These are phyloP conservation scores for Dendrocopos noguchii DNA, from an alignment of 2,113 vertebrate genomes.

Conservation along the genomic window DNA sequence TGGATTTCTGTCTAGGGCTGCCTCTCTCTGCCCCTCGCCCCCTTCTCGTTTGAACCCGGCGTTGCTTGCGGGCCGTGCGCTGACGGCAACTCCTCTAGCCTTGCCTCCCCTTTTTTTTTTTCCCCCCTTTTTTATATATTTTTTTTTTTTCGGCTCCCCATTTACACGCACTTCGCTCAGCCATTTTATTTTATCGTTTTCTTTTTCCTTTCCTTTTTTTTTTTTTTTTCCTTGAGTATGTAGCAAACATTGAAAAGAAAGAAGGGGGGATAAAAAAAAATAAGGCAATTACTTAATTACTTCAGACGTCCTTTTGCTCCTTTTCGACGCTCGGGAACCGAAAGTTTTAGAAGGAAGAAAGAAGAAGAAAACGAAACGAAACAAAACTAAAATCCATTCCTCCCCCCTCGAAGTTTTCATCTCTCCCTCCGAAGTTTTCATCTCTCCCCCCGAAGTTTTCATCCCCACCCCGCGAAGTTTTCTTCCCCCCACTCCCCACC, in stretches of 20 bases:
- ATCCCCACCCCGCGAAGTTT: neutral
- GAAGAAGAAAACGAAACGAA: neutral
- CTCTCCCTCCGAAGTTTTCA: neutral
- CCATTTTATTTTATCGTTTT: constrained; percentile 45
- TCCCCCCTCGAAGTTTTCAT: constrained; percentile 37
- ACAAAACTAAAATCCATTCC: neutral
- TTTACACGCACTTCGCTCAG: constrained; percentile 67
- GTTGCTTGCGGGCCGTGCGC: constrained; percentile 68
- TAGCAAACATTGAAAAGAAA: constrained; percentile 55
- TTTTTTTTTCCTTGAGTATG: constrained; percentile 42
- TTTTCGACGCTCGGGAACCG: neutral
- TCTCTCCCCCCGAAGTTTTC: constrained; percentile 28
- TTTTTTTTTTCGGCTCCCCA: neutral
- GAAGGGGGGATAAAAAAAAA: neutral
- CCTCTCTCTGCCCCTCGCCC: constrained; percentile 71
- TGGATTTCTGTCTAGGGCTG: constrained; percentile 80
- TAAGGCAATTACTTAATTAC: too few species aligned
- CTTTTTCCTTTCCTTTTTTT: constrained; percentile 6
- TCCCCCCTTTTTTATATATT: neutral
- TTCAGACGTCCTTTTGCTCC: neutral
- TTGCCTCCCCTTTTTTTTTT: neutral
- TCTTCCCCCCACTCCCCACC: too few species aligned
- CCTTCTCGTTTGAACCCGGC: constrained; percentile 42
- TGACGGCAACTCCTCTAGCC: constrained; percentile 60
- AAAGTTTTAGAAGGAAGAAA: neutral